These are phyloP conservation scores for Cremastinae sp. DNA, from an alignment of 2,888 invertebrate species.

Conservation along the genomic window DNA sequence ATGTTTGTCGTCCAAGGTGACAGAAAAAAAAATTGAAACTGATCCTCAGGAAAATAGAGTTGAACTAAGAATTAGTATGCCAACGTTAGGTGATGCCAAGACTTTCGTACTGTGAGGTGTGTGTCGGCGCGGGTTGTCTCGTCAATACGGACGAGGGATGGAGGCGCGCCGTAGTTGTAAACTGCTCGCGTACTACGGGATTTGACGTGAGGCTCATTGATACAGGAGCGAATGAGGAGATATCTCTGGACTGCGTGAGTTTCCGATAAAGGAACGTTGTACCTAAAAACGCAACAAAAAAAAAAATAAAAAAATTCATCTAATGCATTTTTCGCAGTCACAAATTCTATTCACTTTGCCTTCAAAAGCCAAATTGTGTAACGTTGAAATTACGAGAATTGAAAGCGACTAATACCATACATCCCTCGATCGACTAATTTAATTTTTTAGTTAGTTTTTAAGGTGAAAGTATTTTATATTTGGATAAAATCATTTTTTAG, in stretches of 20 bases:
- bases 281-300: slow-evolving; percentile 29
- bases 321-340: slow-evolving; percentile 53
- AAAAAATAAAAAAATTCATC: slow-evolving; percentile 56
- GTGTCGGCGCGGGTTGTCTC: slow-evolving; percentile 77
- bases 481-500: slow-evolving; percentile 14
- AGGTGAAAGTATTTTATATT: too few relatives aligned
- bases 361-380: not conserved
- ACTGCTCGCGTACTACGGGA: slow-evolving; percentile 67
- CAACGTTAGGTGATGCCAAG: slow-evolving; percentile 76
- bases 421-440: slow-evolving; percentile 63
- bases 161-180: slow-evolving; percentile 75
- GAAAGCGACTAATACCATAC: slow-evolving; percentile 70
- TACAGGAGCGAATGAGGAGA: slow-evolving; percentile 74
- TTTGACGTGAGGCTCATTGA: slow-evolving; percentile 76
- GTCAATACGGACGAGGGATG: slow-evolving; percentile 73
- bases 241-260: slow-evolving; percentile 76
- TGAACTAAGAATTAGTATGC: slow-evolving; percentile 65
- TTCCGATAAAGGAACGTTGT: slow-evolving; percentile 58
- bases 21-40: slow-evolving; percentile 25
- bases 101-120: slow-evolving; percentile 73
- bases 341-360: slow-evolving; percentile 1
- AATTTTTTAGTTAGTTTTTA: too few relatives aligned
- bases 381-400: slow-evolving; percentile 28
- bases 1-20: slow-evolving; percentile 26
- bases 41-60: slow-evolving; percentile 12